A percentile compares a stretch with the other conserved stretches of the same genome.
Conservation (phyloP, 92 coral and sea anemone genomes). For the Palythoa grandis region DNA sequence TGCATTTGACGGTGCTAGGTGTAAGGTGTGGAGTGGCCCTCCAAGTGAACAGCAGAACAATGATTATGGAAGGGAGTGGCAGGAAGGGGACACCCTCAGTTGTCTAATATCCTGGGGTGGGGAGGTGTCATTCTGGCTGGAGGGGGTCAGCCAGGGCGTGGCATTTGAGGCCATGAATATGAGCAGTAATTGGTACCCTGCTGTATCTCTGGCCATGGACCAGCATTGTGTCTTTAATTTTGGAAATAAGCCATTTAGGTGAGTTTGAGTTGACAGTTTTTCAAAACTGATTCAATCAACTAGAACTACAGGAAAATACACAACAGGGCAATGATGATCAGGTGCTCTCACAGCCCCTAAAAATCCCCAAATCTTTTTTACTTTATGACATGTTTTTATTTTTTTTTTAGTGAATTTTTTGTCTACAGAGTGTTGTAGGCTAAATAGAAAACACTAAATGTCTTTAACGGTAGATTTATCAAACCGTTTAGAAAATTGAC, state of each 20-base stretch:
- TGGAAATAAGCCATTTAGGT: constrained; percentile 92
- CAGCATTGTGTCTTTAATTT: constrained; percentile 95
- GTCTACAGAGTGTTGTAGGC: no score
- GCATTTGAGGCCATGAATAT: constrained; percentile 84
- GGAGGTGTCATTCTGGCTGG: constrained; percentile 92
- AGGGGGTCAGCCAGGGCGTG: constrained; percentile 89
- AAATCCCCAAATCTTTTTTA: no score
- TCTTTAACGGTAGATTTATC: no score
- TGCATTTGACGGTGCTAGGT: constrained; percentile 97
- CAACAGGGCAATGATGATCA: no score
- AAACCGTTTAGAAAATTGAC: no score
- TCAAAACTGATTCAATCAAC: no score
- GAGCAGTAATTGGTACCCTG: constrained; percentile 87
- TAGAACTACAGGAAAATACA: no score
- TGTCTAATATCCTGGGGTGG: constrained; percentile 96
- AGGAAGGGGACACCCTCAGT: constrained; percentile 84
- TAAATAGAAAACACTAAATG: no score
- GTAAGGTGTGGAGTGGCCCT: constrained; percentile 97
- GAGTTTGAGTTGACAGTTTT: background rate
- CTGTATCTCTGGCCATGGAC: constrained; percentile 95
- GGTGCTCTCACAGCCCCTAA: no score
- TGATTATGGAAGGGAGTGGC: constrained; percentile 95
- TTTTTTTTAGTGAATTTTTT: no score
- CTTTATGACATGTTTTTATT: no score
- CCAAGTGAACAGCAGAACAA: constrained; percentile 83